Evolutionary conservation across 2,797 vertebrate species (phyloP).

Genomic region (Lacerta agilis): DNA sequence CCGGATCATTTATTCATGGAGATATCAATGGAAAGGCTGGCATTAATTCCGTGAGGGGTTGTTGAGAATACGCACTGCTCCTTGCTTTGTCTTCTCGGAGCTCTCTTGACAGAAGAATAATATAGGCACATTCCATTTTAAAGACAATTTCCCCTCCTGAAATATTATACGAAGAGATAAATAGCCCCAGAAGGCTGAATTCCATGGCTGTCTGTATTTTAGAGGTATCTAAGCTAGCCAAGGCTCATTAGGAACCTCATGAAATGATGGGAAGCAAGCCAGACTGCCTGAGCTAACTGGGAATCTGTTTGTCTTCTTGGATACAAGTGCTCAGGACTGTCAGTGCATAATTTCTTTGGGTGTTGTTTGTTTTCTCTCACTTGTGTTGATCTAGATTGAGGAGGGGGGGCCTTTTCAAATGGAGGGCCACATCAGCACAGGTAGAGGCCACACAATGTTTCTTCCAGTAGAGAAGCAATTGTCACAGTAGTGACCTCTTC

Average conservation of each 20-base stretch:
- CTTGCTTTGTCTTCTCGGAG: constrained; percentile 7
- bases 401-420: too few relatives aligned
- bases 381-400: not conserved
- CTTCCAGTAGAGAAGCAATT: too few relatives aligned
- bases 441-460: too few relatives aligned
- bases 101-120: constrained; percentile 39
- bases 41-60: constrained; percentile 47
- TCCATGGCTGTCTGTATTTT: not conserved
- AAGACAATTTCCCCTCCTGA: constrained; percentile 9
- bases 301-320: not conserved
- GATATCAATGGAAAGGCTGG: constrained; percentile 14
- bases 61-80: not conserved
- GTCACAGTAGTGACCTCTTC: too few relatives aligned
- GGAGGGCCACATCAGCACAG: too few relatives aligned
- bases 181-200: constrained; percentile 18
- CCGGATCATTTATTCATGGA: constrained; percentile 64
- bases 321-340: not conserved
- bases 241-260: not conserved
- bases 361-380: not conserved
- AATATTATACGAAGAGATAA: constrained; percentile 36
- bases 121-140: constrained; percentile 36
- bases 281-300: not conserved
- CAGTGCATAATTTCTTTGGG: too few relatives aligned
- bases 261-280: not conserved
- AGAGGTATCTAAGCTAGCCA: not conserved